Conservation (phyloP, 2,113 vertebrate species). For the Clarias gariepinus region DNA sequence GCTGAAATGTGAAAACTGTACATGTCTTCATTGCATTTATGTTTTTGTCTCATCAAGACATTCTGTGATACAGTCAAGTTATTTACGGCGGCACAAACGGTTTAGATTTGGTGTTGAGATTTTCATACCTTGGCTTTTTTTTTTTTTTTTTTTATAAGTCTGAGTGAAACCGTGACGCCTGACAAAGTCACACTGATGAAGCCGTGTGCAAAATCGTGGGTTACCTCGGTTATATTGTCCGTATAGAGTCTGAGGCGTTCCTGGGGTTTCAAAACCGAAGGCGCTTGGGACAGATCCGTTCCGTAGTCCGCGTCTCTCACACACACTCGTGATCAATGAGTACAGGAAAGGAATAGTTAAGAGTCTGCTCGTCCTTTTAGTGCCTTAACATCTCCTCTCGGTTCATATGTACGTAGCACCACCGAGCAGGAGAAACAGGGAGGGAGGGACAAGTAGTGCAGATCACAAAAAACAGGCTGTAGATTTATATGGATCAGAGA, state of each 20-base stretch:
- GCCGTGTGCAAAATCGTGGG: not conserved
- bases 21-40: not conserved
- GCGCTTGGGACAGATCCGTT: not conserved
- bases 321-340: not conserved
- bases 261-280: not conserved
- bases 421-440: not conserved
- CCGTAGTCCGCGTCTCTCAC: not conserved
- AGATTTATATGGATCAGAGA: not conserved
- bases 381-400: no score
- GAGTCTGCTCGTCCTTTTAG: not conserved
- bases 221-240: not conserved
- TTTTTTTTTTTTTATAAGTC: not conserved
- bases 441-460: not conserved
- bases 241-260: not conserved
- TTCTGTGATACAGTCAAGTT: not conserved
- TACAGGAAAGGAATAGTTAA: not conserved
- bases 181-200: not conserved
- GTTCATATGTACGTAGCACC: slow-evolving; percentile 21
- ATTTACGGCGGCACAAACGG: slow-evolving; percentile 20
- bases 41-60: not conserved
- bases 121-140: slow-evolving; percentile 2
- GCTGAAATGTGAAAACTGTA: slow-evolving; percentile 4
- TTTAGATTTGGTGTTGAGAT: not conserved
- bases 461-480: not conserved
- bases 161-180: not conserved